A percentile compares a stretch with the other conserved stretches of the same genome.
These are phyloP conservation scores for Sialia sialis DNA, from an alignment of 2,113 vertebrate species.

Conservation along the genomic window DNA sequence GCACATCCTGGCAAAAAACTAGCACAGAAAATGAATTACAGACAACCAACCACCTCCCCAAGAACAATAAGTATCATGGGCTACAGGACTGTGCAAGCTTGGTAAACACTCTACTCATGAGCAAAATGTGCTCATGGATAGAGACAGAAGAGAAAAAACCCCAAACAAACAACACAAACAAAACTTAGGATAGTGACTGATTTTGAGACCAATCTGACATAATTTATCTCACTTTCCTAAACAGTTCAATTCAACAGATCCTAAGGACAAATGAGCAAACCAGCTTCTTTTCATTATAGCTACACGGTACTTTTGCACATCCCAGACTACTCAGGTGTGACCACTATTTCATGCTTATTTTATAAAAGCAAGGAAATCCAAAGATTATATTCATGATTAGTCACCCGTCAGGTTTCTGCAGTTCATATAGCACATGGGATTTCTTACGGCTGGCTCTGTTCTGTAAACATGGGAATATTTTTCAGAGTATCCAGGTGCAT, in stretches of 20 bases:
- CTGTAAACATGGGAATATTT: background rate
- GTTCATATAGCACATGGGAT: background rate
- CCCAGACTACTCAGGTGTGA: background rate
- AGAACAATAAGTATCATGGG: background rate
- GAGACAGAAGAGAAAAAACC: rapidly evolving
- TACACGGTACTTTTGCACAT: background rate
- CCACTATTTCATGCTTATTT: background rate
- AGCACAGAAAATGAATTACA: background rate
- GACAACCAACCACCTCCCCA: rapidly evolving
- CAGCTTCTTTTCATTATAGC: background rate
- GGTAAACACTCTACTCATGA: background rate
- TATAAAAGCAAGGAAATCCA: background rate
- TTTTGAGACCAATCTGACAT: background rate
- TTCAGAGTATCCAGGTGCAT: background rate
- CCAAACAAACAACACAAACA: background rate
- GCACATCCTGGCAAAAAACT: background rate
- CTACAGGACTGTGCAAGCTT: background rate
- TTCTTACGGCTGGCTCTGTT: background rate
- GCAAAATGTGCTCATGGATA: too few species aligned
- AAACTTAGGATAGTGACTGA: background rate
- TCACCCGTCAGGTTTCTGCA: background rate
- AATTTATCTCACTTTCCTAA: background rate
- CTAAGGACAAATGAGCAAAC: background rate
- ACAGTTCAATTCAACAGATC: background rate
- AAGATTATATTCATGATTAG: background rate